Evolutionary conservation across 2,888 invertebrate genomes (phyloP).

Genomic region (Drosophila ustulata): DNA sequence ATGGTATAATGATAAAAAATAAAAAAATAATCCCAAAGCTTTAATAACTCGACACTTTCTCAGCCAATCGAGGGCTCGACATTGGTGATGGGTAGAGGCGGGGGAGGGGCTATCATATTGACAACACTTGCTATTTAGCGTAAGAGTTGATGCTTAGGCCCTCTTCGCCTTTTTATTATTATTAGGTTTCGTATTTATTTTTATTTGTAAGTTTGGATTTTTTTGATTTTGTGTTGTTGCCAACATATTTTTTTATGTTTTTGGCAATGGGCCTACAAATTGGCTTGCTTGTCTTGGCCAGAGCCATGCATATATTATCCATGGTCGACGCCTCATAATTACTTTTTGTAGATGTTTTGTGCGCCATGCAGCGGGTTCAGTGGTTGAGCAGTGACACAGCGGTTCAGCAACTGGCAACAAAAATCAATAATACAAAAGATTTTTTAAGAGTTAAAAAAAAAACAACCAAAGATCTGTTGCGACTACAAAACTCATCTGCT

Average conservation of each 20-base stretch:
- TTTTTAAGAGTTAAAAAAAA: slow-evolving; percentile 20
- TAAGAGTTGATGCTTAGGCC: background rate
- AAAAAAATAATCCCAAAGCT: slow-evolving; percentile 41
- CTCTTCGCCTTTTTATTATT: slow-evolving; percentile 4
- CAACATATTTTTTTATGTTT: slow-evolving; percentile 39
- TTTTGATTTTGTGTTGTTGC: slow-evolving; percentile 8
- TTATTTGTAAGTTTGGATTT: background rate
- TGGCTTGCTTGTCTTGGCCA: slow-evolving; percentile 65
- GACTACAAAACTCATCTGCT: slow-evolving; percentile 39
- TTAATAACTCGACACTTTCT: slow-evolving; percentile 36
- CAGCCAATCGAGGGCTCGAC: slow-evolving; percentile 2
- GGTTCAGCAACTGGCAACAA: slow-evolving; percentile 34
- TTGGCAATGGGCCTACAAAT: slow-evolving; percentile 74
- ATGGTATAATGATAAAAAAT: slow-evolving; percentile 53
- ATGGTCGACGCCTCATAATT: slow-evolving; percentile 60
- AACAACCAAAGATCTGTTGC: slow-evolving; percentile 29
- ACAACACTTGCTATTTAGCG: slow-evolving; percentile 43
- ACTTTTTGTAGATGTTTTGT: slow-evolving; percentile 44
- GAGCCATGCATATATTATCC: slow-evolving; percentile 59
- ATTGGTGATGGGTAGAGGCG: background rate
- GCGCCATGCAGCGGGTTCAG: slow-evolving; percentile 37
- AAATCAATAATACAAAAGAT: slow-evolving; percentile 76
- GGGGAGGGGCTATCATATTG: background rate
- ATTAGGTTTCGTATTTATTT: slow-evolving; percentile 7
- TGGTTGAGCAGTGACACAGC: background rate